These are phyloP conservation scores for Oryzaephilus surinamensis DNA, from an alignment of 1,140 invertebrate species.

Conservation along the genomic window DNA sequence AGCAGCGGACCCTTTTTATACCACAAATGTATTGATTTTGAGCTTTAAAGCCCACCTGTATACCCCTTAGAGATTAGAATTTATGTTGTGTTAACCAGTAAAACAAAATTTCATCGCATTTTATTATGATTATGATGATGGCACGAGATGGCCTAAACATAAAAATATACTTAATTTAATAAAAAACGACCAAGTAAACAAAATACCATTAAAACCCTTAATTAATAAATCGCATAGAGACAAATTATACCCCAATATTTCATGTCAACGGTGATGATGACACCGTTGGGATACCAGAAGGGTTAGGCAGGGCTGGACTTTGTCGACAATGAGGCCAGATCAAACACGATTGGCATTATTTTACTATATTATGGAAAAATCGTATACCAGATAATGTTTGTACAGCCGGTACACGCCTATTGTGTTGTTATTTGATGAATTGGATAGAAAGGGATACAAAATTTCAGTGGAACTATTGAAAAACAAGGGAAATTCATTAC, in stretches of 20 bases:
- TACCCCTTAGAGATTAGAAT: no score
- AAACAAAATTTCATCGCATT: no score
- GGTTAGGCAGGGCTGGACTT: slow-evolving; percentile 24
- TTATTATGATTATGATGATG: no score
- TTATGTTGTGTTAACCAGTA: no score
- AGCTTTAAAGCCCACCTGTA: no score
- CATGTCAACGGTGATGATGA: slow-evolving; percentile 31
- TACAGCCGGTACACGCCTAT: neutral
- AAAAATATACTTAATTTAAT: slow-evolving; percentile 16
- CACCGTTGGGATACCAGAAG: slow-evolving; percentile 27
- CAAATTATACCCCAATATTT: slow-evolving; percentile 32
- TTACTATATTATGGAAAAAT: neutral
- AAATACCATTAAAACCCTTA: slow-evolving; percentile 22
- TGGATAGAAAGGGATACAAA: neutral
- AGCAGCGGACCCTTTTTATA: no score
- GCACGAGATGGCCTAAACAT: no score
- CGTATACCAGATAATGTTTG: neutral
- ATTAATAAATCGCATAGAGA: slow-evolving; percentile 31
- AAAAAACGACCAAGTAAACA: slow-evolving; percentile 10
- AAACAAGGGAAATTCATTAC: neutral
- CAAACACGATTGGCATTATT: neutral
- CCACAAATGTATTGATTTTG: no score
- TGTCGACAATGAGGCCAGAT: no score
- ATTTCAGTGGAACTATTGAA: neutral
- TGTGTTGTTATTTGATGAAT: neutral